These are phyloP conservation scores for Phoronis australis DNA, from an alignment of 2,888 invertebrate genomes.

Conservation along the genomic window DNA sequence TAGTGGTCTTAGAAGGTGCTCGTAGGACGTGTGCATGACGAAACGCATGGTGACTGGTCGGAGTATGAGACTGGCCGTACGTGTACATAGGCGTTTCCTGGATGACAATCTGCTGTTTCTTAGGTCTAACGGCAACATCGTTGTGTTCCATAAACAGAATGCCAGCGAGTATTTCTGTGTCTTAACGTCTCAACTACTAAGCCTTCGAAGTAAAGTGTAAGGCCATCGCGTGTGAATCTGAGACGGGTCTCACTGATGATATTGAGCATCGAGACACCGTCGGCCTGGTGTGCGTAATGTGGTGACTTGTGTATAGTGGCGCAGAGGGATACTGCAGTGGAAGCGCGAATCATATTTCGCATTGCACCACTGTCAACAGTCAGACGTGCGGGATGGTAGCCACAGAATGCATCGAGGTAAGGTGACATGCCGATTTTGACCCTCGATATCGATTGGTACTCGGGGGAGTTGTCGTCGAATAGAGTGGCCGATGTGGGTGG, in stretches of 20 bases:
- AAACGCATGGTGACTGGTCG: background rate
- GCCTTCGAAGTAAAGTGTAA: constrained; percentile 5
- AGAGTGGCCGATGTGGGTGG: too few relatives aligned
- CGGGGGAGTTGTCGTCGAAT: too few relatives aligned
- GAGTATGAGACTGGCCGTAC: background rate
- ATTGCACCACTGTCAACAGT: too few relatives aligned
- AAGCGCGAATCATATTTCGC: too few relatives aligned
- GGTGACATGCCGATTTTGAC: too few relatives aligned
- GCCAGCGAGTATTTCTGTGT: constrained; percentile 9
- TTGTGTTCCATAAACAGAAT: constrained; percentile 12
- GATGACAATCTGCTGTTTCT: constrained; percentile 1
- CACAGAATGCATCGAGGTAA: too few relatives aligned
- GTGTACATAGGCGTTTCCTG: background rate
- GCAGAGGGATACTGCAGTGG: too few relatives aligned
- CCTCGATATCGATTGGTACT: too few relatives aligned
- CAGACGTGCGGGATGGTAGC: too few relatives aligned
- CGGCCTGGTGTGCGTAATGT: too few relatives aligned
- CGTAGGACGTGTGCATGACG: constrained; percentile 1
- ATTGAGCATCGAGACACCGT: too few relatives aligned
- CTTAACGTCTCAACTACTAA: constrained; percentile 8
- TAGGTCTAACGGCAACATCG: constrained; percentile 7
- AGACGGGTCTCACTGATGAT: background rate
- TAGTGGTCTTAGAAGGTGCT: constrained; percentile 1
- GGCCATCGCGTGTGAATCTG: background rate
- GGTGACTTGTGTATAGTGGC: too few relatives aligned